phyloP scores from a whole-genome alignment of 2,888 invertebrate species.

The Caradrina clavipalpis region DNA sequence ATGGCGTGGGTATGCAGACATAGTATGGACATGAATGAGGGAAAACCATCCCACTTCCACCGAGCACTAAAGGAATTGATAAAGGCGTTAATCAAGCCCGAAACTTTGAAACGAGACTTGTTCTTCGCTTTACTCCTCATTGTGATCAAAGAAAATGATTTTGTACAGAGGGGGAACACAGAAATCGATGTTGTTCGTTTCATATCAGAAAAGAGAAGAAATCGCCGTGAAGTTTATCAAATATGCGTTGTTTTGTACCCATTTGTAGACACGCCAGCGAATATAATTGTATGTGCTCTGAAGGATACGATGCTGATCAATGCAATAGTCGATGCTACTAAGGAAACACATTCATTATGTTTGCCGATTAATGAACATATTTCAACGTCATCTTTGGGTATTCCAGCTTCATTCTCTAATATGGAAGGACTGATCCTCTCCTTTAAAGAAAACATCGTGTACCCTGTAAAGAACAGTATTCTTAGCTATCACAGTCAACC shows the following conservation, averaged over 20 bases:
- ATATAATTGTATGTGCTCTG: constrained; percentile 65
- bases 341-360: constrained; percentile 69
- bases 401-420: constrained; percentile 63
- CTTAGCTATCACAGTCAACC: constrained; percentile 65
- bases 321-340: constrained; percentile 62
- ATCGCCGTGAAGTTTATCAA: constrained; percentile 56
- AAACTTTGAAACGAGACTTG: constrained; percentile 74
- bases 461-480: constrained; percentile 69
- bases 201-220: constrained; percentile 59
- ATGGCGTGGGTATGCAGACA: constrained; percentile 64
- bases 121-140: constrained; percentile 73
- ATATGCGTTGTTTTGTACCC: constrained; percentile 64
- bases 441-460: constrained; percentile 68
- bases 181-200: constrained; percentile 63
- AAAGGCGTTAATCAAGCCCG: constrained; percentile 75
- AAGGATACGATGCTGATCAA: constrained; percentile 69
- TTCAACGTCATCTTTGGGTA: constrained; percentile 58
- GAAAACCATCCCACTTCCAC: constrained; percentile 67
- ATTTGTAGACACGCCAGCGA: constrained; percentile 64
- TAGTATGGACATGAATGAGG: constrained; percentile 62
- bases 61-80: constrained; percentile 71
- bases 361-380: constrained; percentile 63
- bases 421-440: constrained; percentile 56
- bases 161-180: constrained; percentile 61
- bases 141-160: constrained; percentile 75